Conservation (phyloP, 2,797 vertebrate species). For the Tarsius wallacei region DNA sequence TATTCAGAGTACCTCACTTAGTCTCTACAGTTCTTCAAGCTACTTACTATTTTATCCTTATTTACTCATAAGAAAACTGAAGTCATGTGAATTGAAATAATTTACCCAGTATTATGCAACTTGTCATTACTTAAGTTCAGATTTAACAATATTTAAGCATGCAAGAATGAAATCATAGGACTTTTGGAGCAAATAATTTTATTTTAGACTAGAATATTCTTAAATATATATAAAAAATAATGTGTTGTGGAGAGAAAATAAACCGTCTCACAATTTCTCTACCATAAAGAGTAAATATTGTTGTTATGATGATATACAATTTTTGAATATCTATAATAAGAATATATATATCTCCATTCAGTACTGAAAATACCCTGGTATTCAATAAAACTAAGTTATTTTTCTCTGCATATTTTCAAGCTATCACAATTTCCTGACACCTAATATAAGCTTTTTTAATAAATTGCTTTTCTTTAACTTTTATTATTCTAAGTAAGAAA, state of each 20-base stretch:
- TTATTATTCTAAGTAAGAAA: neutral
- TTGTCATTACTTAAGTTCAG: neutral
- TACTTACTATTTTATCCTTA: slow-evolving; percentile 21
- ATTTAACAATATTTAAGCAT: slow-evolving; percentile 13
- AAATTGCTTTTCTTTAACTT: slow-evolving; percentile 20
- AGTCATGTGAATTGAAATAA: neutral
- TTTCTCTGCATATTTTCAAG: neutral
- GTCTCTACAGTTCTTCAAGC: neutral
- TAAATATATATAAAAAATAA: neutral
- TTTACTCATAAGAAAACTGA: slow-evolving; percentile 28
- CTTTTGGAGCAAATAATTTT: neutral
- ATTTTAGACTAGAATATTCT: slow-evolving; percentile 9
- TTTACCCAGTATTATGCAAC: neutral
- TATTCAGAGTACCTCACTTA: neutral
- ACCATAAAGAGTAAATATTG: neutral
- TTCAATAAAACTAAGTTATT: neutral
- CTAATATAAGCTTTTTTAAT: slow-evolving; percentile 1
- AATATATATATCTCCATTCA: neutral
- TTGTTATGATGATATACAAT: neutral
- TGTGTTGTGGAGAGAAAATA: neutral
- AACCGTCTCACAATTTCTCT: neutral
- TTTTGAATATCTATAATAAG: neutral
- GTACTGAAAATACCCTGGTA: neutral
- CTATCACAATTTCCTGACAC: neutral
- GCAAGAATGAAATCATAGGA: neutral